These are phyloP conservation scores for Trissolcus basalis DNA, from an alignment of 1,140 invertebrate species.

Conservation along the genomic window DNA sequence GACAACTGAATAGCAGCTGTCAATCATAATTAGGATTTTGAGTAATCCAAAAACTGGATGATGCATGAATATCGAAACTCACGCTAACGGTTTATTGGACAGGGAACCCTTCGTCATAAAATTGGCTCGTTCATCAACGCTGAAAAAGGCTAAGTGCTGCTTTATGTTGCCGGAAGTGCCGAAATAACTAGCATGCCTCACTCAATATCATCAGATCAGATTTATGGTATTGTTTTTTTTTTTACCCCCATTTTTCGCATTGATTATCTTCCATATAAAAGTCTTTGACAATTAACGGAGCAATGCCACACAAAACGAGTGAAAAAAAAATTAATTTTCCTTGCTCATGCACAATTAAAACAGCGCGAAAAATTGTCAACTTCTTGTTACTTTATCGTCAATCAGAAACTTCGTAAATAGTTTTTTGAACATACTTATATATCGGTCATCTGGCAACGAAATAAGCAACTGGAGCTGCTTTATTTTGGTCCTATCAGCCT, in stretches of 20 bases:
- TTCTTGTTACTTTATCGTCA: background rate
- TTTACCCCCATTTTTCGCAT: conserved; percentile 18
- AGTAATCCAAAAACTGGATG: conserved; percentile 56
- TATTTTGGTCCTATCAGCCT: conserved; percentile 47
- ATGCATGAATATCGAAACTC: conserved; percentile 48
- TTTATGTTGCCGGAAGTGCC: conserved; percentile 59
- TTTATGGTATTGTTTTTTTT: conserved; percentile 42
- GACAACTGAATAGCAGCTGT: conserved; percentile 46
- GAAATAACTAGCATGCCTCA: conserved; percentile 45
- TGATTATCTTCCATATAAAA: conserved; percentile 8
- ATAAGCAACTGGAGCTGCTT: conserved; percentile 57
- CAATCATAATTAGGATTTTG: conserved; percentile 54
- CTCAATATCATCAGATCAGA: conserved; percentile 47
- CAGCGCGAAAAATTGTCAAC: no score
- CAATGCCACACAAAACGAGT: no score
- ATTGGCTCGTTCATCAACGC: conserved; percentile 51
- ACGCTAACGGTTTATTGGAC: conserved; percentile 43
- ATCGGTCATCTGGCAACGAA: conserved; percentile 58
- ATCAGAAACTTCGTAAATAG: conserved; percentile 50
- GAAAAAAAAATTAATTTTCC: background rate
- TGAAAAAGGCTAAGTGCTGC: conserved; percentile 58
- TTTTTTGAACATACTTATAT: conserved; percentile 48
- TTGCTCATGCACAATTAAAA: no score
- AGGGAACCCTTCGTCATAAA: conserved; percentile 59
- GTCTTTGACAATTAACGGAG: background rate